These are phyloP conservation scores for Falco punctatus DNA, from an alignment of 2,113 vertebrate species.

Conservation along the genomic window DNA sequence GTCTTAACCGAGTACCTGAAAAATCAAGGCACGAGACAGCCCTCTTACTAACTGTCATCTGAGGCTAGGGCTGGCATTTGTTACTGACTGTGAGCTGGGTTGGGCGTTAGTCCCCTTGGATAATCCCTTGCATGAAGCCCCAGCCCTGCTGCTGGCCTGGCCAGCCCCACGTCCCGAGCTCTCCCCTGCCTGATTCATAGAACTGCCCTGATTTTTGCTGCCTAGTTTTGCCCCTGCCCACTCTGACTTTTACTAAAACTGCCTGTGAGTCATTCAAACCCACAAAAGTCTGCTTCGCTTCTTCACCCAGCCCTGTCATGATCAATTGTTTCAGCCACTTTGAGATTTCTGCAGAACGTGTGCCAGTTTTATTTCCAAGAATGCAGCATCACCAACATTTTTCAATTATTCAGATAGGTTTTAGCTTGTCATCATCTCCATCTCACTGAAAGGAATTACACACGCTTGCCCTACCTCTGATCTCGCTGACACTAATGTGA, in stretches of 20 bases:
- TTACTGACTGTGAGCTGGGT: neutral
- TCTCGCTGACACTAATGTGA: neutral
- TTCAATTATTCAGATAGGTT: slow-evolving; percentile 52
- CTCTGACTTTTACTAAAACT: neutral
- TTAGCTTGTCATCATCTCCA: slow-evolving; percentile 39
- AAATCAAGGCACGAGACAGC: neutral
- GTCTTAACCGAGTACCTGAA: neutral
- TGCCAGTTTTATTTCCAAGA: slow-evolving; percentile 57
- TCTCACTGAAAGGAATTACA: neutral
- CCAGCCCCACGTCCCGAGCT: neutral
- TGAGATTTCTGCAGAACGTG: neutral
- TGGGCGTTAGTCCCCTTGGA: neutral
- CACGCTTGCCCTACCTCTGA: neutral
- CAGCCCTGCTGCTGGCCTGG: fast-evolving
- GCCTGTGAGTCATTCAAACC: neutral
- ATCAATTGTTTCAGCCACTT: slow-evolving; percentile 38
- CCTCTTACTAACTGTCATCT: neutral
- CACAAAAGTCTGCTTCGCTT: neutral
- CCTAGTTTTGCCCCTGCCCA: neutral
- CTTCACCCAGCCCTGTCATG: slow-evolving; percentile 13
- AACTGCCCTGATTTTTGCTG: neutral
- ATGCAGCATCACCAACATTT: slow-evolving; percentile 35
- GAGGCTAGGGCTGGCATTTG: neutral
- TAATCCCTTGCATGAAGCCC: neutral
- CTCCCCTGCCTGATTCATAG: neutral